A percentile compares a stretch with the other conserved stretches of the same genome.
These are phyloP conservation scores for Drosophila guanche DNA, from an alignment of 1,140 invertebrate genomes.

Conservation along the genomic window DNA sequence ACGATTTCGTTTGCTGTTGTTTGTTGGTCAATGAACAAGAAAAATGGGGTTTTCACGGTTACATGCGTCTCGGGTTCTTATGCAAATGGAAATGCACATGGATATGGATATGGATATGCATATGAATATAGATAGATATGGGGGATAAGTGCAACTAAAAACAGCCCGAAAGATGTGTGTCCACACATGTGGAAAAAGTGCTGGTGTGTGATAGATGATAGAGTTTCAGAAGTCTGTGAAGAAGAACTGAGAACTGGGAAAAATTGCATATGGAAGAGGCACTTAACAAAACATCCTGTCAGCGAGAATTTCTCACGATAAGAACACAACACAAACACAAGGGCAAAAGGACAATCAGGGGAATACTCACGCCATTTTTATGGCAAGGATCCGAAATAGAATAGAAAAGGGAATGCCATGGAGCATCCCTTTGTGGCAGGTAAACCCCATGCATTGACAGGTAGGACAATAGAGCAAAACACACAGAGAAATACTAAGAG, in stretches of 20 bases:
- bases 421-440: too few species aligned
- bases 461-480: not conserved
- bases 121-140: not conserved
- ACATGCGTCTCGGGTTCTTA: slow-evolving; percentile 64
- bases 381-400: not conserved
- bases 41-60: slow-evolving; percentile 80
- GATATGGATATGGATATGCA: slow-evolving; percentile 33
- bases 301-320: slow-evolving; percentile 32
- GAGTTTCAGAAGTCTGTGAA: not conserved
- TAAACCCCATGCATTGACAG: too few species aligned
- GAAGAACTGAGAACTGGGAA: not conserved
- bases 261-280: slow-evolving; percentile 6
- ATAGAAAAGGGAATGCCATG: too few species aligned
- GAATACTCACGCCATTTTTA: not conserved
- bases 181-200: slow-evolving; percentile 24
- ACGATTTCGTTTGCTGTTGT: slow-evolving; percentile 37
- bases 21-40: slow-evolving; percentile 80
- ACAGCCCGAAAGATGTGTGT: slow-evolving; percentile 19
- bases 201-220: slow-evolving; percentile 37
- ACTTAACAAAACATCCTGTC: slow-evolving; percentile 28
- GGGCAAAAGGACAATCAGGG: slow-evolving; percentile 21
- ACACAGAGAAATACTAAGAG: not conserved
- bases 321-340: not conserved
- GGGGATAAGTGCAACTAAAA: slow-evolving; percentile 19
- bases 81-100: slow-evolving; percentile 22